A percentile compares a stretch with the other conserved stretches of the same genome.
Conservation (phyloP, 2,888 invertebrate species). For the Sarcophaga caerulescens region DNA sequence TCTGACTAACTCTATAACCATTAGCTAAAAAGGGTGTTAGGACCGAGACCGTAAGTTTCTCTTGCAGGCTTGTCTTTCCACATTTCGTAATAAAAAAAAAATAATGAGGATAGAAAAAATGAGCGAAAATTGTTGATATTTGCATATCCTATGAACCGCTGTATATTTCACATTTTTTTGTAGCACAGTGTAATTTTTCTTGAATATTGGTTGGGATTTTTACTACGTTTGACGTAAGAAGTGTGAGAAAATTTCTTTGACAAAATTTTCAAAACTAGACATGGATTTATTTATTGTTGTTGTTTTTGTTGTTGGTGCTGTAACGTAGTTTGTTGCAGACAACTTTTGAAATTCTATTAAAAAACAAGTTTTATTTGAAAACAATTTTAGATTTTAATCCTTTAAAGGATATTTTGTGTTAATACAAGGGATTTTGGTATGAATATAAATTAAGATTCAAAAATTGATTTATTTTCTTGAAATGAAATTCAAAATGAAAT, state of each 20-base stretch:
- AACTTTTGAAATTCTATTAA: constrained; percentile 36
- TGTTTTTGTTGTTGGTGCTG: constrained; percentile 18
- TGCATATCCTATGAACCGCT: too few relatives aligned
- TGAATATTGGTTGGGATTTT: background rate
- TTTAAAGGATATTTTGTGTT: background rate
- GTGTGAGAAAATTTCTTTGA: constrained; percentile 29
- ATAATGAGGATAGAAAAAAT: too few relatives aligned
- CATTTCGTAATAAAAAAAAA: too few relatives aligned
- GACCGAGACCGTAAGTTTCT: too few relatives aligned
- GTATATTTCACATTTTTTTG: too few relatives aligned
- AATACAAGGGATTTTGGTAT: background rate
- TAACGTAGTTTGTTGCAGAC: constrained; percentile 15
- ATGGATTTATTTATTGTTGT: constrained; percentile 23
- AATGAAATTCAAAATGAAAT: too few relatives aligned
- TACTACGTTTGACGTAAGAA: constrained; percentile 16
- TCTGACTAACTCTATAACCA: too few relatives aligned
- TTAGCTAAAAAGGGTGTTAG: too few relatives aligned
- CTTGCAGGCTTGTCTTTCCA: too few relatives aligned
- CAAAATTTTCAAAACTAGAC: constrained; percentile 54
- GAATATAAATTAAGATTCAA: too few relatives aligned
- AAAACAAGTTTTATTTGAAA: background rate
- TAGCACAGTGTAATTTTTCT: background rate
- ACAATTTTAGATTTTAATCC: constrained; percentile 19
- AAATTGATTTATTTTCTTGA: too few relatives aligned
- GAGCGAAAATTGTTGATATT: too few relatives aligned